A percentile compares a stretch with the other conserved stretches of the same genome.
phyloP scores from a whole-genome alignment of 2,888 invertebrate species.

The Miltochrista miniata region DNA sequence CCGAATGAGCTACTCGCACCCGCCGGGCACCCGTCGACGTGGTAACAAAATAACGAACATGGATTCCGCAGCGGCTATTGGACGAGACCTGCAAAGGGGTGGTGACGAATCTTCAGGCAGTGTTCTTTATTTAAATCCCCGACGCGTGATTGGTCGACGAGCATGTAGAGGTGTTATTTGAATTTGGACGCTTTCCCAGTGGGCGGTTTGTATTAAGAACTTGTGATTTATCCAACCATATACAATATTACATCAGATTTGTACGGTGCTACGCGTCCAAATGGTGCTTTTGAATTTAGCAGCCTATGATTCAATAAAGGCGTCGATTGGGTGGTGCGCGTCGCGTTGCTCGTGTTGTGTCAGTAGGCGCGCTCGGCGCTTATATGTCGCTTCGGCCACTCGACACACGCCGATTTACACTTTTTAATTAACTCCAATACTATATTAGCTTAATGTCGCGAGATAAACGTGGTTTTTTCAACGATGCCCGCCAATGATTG shows the following conservation, averaged over 20 bases:
- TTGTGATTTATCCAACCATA: constrained; percentile 73
- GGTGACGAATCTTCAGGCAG: constrained; percentile 51
- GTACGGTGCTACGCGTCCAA: constrained; percentile 45
- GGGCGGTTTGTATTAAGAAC: constrained; percentile 68
- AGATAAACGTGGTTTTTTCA: constrained; percentile 62
- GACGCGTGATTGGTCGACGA: constrained; percentile 56
- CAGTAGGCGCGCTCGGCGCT: constrained; percentile 48
- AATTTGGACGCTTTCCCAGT: constrained; percentile 72
- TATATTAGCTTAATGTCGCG: constrained; percentile 81
- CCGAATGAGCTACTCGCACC: constrained; percentile 69
- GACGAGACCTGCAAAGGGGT: constrained; percentile 54
- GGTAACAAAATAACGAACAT: constrained; percentile 70
- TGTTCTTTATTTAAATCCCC: constrained; percentile 63
- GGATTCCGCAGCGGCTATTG: constrained; percentile 68
- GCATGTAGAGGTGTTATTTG: constrained; percentile 66
- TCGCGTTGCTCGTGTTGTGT: constrained; percentile 62
- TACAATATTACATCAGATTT: constrained; percentile 62
- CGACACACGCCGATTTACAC: constrained; percentile 49
- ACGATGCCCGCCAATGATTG: constrained; percentile 58
- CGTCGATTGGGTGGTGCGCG: constrained; percentile 62
- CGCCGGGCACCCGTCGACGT: constrained; percentile 54
- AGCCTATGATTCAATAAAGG: constrained; percentile 76
- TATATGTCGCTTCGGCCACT: constrained; percentile 41
- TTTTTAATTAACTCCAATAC: constrained; percentile 82
- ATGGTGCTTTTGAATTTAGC: constrained; percentile 63